These are phyloP conservation scores for Nipponacmea schrenckii DNA, from an alignment of 2,888 invertebrate species.

Conservation along the genomic window DNA sequence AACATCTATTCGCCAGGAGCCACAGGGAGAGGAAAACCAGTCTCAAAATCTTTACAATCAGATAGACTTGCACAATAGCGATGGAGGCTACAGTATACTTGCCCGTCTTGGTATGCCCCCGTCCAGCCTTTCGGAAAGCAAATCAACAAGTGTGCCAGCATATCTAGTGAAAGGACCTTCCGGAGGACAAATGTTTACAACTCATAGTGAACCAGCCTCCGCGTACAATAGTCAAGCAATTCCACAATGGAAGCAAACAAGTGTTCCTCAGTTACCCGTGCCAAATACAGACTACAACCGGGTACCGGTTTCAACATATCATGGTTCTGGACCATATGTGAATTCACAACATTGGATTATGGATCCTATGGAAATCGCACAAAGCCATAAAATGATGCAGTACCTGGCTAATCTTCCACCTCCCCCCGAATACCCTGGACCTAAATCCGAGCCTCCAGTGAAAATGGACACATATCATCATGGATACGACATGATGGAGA, in stretches of 20 bases:
- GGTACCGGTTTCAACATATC: conserved; percentile 29
- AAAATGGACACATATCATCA: conserved; percentile 43
- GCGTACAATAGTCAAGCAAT: conserved; percentile 14
- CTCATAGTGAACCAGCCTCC: conserved; percentile 7
- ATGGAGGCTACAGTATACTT: conserved; percentile 66
- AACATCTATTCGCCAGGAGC: conserved; percentile 78
- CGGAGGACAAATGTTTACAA: conserved; percentile 10
- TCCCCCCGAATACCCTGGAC: conserved; percentile 62
- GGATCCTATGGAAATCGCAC: conserved; percentile 15
- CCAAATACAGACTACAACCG: background rate
- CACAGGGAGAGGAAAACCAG: conserved; percentile 84
- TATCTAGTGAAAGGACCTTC: conserved; percentile 15
- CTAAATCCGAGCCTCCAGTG: conserved; percentile 29
- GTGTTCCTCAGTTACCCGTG: background rate
- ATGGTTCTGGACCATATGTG: conserved; percentile 33
- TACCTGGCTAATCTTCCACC: conserved; percentile 56
- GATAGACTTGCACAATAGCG: conserved; percentile 42
- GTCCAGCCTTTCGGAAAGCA: conserved; percentile 16
- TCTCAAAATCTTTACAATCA: conserved; percentile 31
- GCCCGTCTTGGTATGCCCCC: conserved; percentile 59
- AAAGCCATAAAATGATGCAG: conserved; percentile 27
- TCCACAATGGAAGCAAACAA: conserved; percentile 23
- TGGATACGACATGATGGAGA: conserved; percentile 43
- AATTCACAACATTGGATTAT: conserved; percentile 31
- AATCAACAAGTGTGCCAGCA: conserved; percentile 12